These are phyloP conservation scores for Agrotis exclamationis DNA, from an alignment of 2,888 invertebrate genomes.

Conservation along the genomic window DNA sequence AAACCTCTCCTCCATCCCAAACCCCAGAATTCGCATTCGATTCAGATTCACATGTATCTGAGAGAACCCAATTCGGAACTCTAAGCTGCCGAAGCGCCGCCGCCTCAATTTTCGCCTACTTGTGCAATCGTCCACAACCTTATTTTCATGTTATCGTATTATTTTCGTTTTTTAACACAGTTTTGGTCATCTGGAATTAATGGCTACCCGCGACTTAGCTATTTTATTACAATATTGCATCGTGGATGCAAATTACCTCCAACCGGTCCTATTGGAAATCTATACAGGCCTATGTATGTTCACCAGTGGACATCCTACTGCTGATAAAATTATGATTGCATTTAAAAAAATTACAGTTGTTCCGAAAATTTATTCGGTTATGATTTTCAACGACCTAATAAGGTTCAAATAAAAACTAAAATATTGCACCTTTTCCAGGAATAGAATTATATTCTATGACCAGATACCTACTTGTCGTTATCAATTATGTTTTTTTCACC, in stretches of 20 bases:
- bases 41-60: neutral
- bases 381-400: too few relatives aligned
- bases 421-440: neutral
- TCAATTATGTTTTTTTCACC: neutral
- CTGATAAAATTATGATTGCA: too few relatives aligned
- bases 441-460: too few relatives aligned
- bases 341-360: too few relatives aligned
- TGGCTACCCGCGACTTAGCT: too few relatives aligned
- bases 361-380: too few relatives aligned
- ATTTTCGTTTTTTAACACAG: neutral
- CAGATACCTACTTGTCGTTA: neutral
- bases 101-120: neutral
- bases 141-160: constrained; percentile 13
- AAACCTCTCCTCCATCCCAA: neutral
- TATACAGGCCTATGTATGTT: too few relatives aligned
- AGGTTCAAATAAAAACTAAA: too few relatives aligned
- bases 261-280: too few relatives aligned
- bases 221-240: neutral
- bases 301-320: too few relatives aligned
- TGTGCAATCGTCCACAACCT: neutral
- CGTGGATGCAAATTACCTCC: neutral
- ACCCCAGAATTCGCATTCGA: neutral
- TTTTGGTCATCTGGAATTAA: constrained; percentile 36
- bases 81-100: neutral
- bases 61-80: constrained; percentile 10